These are phyloP conservation scores for Villa cingulata DNA, from an alignment of 2,888 invertebrate genomes.

Conservation along the genomic window DNA sequence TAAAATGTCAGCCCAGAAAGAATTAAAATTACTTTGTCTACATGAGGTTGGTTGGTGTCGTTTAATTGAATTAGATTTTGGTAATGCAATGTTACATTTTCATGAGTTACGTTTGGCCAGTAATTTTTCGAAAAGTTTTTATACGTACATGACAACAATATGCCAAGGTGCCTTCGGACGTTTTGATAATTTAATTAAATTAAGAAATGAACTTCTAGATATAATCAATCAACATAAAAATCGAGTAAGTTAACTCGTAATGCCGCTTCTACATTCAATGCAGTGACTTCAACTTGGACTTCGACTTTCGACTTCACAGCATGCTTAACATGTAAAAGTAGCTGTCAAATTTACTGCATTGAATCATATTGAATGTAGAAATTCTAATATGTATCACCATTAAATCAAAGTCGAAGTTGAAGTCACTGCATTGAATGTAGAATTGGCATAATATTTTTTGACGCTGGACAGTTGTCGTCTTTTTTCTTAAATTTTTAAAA, in stretches of 20 bases:
- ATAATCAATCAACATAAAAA: constrained; percentile 24
- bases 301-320: too few species aligned
- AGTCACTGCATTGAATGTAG: too few species aligned
- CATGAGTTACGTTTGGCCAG: constrained; percentile 40
- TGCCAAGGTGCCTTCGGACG: constrained; percentile 26
- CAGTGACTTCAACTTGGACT: too few species aligned
- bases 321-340: too few species aligned
- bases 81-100: constrained; percentile 40
- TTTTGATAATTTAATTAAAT: constrained; percentile 18
- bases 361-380: too few species aligned
- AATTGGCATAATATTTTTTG: too few species aligned
- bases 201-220: constrained; percentile 24
- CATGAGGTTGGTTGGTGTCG: constrained; percentile 45
- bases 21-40: constrained; percentile 46
- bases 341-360: too few species aligned
- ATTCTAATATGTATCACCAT: too few species aligned
- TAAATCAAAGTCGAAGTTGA: too few species aligned
- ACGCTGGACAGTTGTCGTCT: too few species aligned
- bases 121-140: constrained; percentile 49
- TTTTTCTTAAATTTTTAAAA: too few species aligned
- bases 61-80: constrained; percentile 46
- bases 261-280: too few species aligned
- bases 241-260: constrained; percentile 23
- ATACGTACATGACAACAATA: constrained; percentile 45
- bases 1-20: constrained; percentile 45